Conservation (phyloP, 2,797 vertebrate genomes). For the Sebastes glaucus region DNA sequence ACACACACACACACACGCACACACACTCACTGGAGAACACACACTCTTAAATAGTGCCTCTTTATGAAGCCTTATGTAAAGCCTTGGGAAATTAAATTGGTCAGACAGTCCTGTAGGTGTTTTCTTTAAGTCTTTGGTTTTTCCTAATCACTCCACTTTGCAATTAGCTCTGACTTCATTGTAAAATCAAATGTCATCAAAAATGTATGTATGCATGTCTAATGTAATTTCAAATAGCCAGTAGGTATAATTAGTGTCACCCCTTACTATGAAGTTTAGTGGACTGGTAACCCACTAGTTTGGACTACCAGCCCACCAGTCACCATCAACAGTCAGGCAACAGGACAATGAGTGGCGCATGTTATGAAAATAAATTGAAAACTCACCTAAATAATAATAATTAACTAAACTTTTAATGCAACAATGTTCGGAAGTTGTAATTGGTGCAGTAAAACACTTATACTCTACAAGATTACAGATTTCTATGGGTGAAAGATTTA, state of each 20-base stretch:
- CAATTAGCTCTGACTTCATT: background rate
- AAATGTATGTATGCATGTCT: background rate
- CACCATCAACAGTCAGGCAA: background rate
- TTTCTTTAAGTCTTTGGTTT: conserved; percentile 6
- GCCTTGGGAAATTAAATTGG: conserved; percentile 35
- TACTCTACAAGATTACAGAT: too few relatives aligned
- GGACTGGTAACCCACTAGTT: background rate
- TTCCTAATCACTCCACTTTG: conserved; percentile 2
- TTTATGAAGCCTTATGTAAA: conserved; percentile 50
- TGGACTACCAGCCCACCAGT: background rate
- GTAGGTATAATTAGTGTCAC: background rate
- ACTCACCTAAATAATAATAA: background rate
- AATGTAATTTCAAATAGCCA: background rate
- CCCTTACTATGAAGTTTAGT: background rate
- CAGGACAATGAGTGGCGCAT: background rate
- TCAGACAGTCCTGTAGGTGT: background rate
- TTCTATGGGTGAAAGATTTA: background rate
- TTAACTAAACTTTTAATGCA: background rate
- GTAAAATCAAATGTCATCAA: background rate
- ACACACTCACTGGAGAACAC: conserved; percentile 21
- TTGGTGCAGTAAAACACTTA: too few relatives aligned
- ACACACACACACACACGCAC: background rate
- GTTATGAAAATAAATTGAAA: background rate
- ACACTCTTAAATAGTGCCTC: conserved; percentile 37
- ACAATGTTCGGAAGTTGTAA: background rate